Evolutionary conservation across 1,140 invertebrate species (phyloP), one percentile per base, ranked within the genome.

Genomic region (Aleiodes sp.): DNA sequence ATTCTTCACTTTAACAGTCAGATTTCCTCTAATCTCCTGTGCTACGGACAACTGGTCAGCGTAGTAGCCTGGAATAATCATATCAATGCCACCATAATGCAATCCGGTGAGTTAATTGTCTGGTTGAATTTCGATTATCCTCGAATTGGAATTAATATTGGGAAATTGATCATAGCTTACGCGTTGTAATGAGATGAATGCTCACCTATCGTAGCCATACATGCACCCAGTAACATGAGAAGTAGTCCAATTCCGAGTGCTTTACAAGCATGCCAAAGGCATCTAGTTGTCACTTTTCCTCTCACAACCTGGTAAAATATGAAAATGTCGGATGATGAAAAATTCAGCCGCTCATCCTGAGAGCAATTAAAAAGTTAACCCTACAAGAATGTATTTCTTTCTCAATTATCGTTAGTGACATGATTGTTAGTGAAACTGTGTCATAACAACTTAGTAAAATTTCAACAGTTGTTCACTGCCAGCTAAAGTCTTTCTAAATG

Each of bases 171-270:
- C 65, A 35, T 60, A 35, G 16, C 14, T 60, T 29, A 19, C 9
- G 9, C 64, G 64, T 28, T 65, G 8, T 62, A 56, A 52, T 37
- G 35, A 43, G 26, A 60, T 26, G 21, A 39, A 56, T 24, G 80
- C 84, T 87, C 87, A 94, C 94, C 94, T 80, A 96, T 91, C n/a
- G 93, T 94, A 24, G 94, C 94, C 95, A 97, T 96, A 41, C 93
- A 92, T 56, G 92, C 93, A 39, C 94, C 95, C 35, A 95, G 88
- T 66, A 94, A 86, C 90, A 96, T 94, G 68, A 96, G 88, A 39
- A 96, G 87, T 56, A 96, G 87, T 19, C 94, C 95, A 68, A 95
- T 87, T 70, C 93, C 93, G 6, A 96, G 88, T 26, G 94, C 94
- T 77, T 95, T 93, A 80, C 94, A 95, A 24, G 94, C 94, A 79